phyloP scores from a whole-genome alignment of 2,888 invertebrate species.

The Thereva nobilitata region DNA sequence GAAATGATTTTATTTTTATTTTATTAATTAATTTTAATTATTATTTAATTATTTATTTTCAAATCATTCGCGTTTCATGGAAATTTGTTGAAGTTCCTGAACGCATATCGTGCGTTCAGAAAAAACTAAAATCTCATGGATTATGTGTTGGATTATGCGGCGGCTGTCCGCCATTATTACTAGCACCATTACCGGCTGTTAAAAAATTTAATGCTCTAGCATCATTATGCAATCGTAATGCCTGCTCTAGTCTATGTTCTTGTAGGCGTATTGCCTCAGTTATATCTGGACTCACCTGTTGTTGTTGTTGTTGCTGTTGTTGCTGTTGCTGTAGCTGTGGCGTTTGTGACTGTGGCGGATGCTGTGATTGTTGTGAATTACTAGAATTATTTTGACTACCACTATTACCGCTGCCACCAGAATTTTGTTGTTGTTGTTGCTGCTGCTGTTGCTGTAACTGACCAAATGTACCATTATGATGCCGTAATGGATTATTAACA shows the following conservation, averaged over 20 bases:
- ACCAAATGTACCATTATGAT: conserved; percentile 38
- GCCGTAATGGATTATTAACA: conserved; percentile 41
- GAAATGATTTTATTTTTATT: conserved; percentile 7
- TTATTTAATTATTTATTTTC: conserved; percentile 25
- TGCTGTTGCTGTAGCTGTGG: conserved; percentile 64
- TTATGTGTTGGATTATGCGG: conserved; percentile 46
- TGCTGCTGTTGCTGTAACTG: conserved; percentile 36
- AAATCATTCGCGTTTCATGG: conserved; percentile 18
- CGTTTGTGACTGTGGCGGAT: conserved; percentile 60
- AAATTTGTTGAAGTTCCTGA: conserved; percentile 25
- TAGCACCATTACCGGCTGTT: conserved; percentile 49
- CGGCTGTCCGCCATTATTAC: conserved; percentile 7
- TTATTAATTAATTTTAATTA: conserved; percentile 28
- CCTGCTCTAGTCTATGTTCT: conserved; percentile 82
- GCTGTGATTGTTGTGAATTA: conserved; percentile 32
- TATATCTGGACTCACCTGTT: conserved; percentile 70
- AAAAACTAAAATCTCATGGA: conserved; percentile 82
- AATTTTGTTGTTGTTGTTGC: conserved; percentile 27
- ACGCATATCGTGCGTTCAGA: conserved; percentile 57
- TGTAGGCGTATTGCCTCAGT: conserved; percentile 73
- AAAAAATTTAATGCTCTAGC: conserved; percentile 80
- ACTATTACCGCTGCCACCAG: not conserved
- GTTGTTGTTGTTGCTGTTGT: conserved; percentile 39
- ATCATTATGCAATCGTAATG: conserved; percentile 77
- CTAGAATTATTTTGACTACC: conserved; percentile 18